Base-by-base conservation (phyloP, 2,888 invertebrate species). In the Caenorhabditis drosophilae region DNA sequence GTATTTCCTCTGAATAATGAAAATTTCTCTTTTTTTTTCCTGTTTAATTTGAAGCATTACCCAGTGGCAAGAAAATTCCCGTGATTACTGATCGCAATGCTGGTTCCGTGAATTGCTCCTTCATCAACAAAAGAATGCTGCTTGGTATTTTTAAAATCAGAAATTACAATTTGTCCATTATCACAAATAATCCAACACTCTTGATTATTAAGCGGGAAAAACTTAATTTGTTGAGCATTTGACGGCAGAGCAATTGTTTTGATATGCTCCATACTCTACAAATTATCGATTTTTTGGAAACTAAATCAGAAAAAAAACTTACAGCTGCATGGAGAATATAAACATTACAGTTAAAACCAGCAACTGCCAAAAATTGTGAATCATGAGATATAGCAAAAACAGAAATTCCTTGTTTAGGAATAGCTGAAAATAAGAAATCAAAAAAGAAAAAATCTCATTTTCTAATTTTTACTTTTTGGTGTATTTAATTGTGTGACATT, bases 241-340 rank as follows among this genome's bases (percentile, higher is more conserved):
- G 69, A 50, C 6, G 68, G 52, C 0, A 69, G 40, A 4, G 67
- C 57, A 4, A 67, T 53, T 4, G 68, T 60, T 16, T 67, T 56
- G 16, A 72, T 58, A 40, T 72, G 72, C 31, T 72, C 72, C 72
- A 72, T 72, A 6, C 66, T 62, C 71, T 71, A 48, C n/a, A 34
- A 70, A 54, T 25, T 12, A 35, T 25, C 12, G 15, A 16, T 36
- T 12, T 25, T 53, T 22, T 16, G n/a, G 22, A 49, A 44, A 53
- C 38, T 6, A 58, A 48, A 47, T 53, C 20, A 48, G 57, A 42
- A 27, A 16, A 16, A 20, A 31, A 20, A 59, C 60, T 45, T 23
- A 68, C 71, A 1, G 62, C 35, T 23, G 71, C 26, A 23, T 66
- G 62, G 12, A 72, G 56, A n/a, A 72, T 42, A 47, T 72, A 62